phyloP scores from a whole-genome alignment of 2,888 invertebrate species.

The Aphelenchoides bicaudatus region DNA sequence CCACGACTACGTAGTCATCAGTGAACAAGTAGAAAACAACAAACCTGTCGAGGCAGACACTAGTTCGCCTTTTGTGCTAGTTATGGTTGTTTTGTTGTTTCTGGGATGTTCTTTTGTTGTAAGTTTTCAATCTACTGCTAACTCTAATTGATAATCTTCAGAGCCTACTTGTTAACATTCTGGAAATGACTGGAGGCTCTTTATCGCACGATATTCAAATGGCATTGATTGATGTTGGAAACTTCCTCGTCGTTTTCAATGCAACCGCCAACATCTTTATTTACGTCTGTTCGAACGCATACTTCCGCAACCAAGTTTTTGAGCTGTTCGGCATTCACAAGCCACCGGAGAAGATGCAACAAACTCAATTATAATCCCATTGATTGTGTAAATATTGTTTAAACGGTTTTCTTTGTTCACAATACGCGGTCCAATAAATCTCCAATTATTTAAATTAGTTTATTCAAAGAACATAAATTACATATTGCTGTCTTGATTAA shows the following conservation, averaged over 20 bases:
- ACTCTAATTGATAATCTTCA: too few species aligned
- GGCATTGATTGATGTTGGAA: conserved; percentile 50
- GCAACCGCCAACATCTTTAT: conserved; percentile 56
- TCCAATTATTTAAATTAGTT: conserved; percentile 6
- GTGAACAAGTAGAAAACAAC: conserved; percentile 1
- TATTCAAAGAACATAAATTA: background rate
- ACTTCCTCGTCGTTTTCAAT: conserved; percentile 52
- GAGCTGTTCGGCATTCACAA: background rate
- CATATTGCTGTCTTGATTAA: background rate
- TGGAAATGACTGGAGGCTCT: conserved; percentile 26
- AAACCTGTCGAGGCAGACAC: conserved; percentile 18
- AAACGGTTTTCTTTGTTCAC: conserved; percentile 4
- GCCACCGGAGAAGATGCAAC: background rate
- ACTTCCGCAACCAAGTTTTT: conserved; percentile 27
- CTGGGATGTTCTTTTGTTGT: conserved; percentile 50
- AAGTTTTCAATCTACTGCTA: conserved; percentile 18
- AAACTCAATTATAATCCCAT: background rate
- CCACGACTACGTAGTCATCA: background rate
- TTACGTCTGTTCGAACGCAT: conserved; percentile 39
- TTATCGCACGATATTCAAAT: conserved; percentile 36
- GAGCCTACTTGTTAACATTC: too few species aligned
- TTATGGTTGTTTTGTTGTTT: conserved; percentile 50
- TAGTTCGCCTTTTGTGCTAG: conserved; percentile 42
- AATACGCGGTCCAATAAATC: background rate
- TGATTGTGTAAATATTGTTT: background rate